Percentiles rank a stretch among this genome's conserved stretches.
Conservation (phyloP, 1,140 invertebrate genomes). For the Ips nitidus region DNA sequence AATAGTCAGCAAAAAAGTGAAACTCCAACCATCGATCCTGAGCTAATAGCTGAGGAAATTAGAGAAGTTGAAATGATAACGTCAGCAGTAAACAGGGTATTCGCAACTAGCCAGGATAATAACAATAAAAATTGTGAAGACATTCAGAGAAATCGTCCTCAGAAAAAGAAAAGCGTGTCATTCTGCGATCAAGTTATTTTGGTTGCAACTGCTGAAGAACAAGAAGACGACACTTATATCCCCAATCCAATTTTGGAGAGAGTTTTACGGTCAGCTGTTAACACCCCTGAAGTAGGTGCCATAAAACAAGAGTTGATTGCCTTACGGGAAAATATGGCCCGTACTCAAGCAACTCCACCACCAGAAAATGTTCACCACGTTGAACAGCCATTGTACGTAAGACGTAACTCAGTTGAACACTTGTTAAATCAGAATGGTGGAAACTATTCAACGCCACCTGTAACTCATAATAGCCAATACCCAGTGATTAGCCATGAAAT, state of each 20-base stretch:
- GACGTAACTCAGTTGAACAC: constrained; percentile 43
- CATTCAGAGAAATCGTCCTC: constrained; percentile 48
- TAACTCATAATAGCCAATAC: neutral
- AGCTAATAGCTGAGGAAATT: constrained; percentile 56
- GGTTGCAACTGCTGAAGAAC: constrained; percentile 87
- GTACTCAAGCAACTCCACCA: neutral
- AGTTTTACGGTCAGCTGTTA: constrained; percentile 78
- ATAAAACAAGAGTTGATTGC: constrained; percentile 56
- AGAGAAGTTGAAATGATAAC: constrained; percentile 59
- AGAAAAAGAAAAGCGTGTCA: constrained; percentile 89
- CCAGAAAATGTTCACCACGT: neutral
- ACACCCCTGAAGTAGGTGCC: constrained; percentile 66
- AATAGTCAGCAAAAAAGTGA: neutral
- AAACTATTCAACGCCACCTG: neutral
- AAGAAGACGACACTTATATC: constrained; percentile 86
- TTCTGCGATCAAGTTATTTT: constrained; percentile 92
- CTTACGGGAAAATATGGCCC: constrained; percentile 52
- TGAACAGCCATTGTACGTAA: constrained; percentile 34
- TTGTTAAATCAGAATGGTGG: constrained; percentile 24
- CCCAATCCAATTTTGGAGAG: constrained; percentile 88
- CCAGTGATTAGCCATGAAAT: neutral
- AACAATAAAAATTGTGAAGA: neutral
- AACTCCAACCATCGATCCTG: constrained; percentile 35
- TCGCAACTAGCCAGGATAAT: constrained; percentile 31
- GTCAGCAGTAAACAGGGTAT: constrained; percentile 55